Percentiles rank a stretch among this genome's conserved stretches.
Conservation (phyloP, 1,140 invertebrate species). For the Camponotus floridanus region DNA sequence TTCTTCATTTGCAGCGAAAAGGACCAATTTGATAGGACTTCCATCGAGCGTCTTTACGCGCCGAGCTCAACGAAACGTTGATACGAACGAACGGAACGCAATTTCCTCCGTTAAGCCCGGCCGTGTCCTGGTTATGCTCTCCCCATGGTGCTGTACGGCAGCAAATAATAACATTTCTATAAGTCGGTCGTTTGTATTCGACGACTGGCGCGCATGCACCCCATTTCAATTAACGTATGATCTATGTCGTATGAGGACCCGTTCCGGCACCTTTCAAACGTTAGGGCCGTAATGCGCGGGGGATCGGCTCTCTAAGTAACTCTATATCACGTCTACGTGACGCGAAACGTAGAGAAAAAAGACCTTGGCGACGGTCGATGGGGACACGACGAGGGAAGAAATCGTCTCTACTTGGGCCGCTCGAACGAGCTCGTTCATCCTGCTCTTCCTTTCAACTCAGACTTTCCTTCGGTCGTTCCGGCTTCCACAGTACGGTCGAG, state of each 20-base stretch:
- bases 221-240: slow-evolving; percentile 87
- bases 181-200: slow-evolving; percentile 87
- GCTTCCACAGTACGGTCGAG: background rate
- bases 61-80: slow-evolving; percentile 59
- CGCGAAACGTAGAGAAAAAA: slow-evolving; percentile 78
- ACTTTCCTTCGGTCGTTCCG: slow-evolving; percentile 23
- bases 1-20: slow-evolving; percentile 42
- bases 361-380: slow-evolving; percentile 65
- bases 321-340: slow-evolving; percentile 87
- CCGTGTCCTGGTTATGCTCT: slow-evolving; percentile 48
- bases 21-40: slow-evolving; percentile 30
- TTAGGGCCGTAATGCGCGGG: slow-evolving; percentile 80
- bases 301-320: slow-evolving; percentile 85
- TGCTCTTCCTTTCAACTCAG: slow-evolving; percentile 7
- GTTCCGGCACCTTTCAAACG: slow-evolving; percentile 83
- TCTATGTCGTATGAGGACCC: slow-evolving; percentile 85
- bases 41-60: slow-evolving; percentile 25
- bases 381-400: slow-evolving; percentile 44
- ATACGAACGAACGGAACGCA: slow-evolving; percentile 71
- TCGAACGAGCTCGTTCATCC: slow-evolving; percentile 65
- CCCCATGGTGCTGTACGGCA: slow-evolving; percentile 46
- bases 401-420: slow-evolving; percentile 65
- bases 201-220: slow-evolving; percentile 81
- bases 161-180: slow-evolving; percentile 87
- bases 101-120: slow-evolving; percentile 75